Percentiles rank a stretch among this genome's conserved stretches.
Evolutionary conservation across 2,113 vertebrate genomes (phyloP).

Genomic region (Chrysemys picta): DNA sequence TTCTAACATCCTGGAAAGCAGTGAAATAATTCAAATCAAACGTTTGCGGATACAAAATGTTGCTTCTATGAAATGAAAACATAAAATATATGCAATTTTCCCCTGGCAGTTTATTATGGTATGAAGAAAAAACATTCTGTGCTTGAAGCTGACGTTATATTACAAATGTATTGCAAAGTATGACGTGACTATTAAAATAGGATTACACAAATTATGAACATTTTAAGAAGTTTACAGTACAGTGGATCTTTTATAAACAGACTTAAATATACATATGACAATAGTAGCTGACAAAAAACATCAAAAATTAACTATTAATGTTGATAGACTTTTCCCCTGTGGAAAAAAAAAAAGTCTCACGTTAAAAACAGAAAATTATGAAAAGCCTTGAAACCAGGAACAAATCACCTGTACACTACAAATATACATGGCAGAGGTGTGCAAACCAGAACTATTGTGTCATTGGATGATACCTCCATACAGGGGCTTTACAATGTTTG

Average conservation of each 20-base stretch:
- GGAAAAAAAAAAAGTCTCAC: conserved; percentile 71
- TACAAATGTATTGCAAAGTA: conserved; percentile 82
- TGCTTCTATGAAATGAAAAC: conserved; percentile 69
- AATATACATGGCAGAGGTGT: conserved; percentile 72
- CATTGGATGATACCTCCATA: background rate
- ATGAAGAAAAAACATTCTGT: conserved; percentile 82
- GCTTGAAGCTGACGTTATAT: conserved; percentile 83
- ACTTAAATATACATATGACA: conserved; percentile 85
- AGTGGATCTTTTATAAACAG: conserved; percentile 81
- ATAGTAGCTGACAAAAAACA: conserved; percentile 79
- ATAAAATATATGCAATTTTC: conserved; percentile 74
- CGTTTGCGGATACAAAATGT: background rate
- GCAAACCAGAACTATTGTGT: conserved; percentile 47
- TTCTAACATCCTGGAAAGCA: conserved; percentile 19
- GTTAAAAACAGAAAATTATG: conserved; percentile 74
- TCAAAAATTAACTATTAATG: conserved; percentile 82
- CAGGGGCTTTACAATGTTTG: background rate
- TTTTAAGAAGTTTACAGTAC: conserved; percentile 83
- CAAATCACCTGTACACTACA: conserved; percentile 75
- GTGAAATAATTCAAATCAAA: conserved; percentile 38
- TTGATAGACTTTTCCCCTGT: conserved; percentile 74
- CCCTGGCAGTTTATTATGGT: conserved; percentile 86
- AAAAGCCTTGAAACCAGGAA: conserved; percentile 79
- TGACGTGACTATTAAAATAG: conserved; percentile 82
- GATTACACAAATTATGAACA: conserved; percentile 85